A percentile compares a stretch with the other conserved stretches of the same genome.
phyloP scores from a whole-genome alignment of 2,888 invertebrate species.

The Lysandra coridon region DNA sequence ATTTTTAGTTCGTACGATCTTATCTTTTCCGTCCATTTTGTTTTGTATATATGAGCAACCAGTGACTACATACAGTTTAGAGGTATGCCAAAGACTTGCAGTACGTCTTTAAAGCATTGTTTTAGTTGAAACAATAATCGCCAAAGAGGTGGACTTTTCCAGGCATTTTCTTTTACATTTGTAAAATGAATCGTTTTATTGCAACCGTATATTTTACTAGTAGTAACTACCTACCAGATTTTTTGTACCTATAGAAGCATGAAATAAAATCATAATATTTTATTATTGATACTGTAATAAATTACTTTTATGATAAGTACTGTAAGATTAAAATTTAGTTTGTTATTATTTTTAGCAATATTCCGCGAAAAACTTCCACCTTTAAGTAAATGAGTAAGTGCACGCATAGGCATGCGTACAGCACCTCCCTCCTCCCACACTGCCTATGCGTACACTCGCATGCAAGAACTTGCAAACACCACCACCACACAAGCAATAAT shows the following conservation, averaged over 20 bases:
- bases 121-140: constrained; percentile 60
- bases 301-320: too few species aligned
- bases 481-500: too few species aligned
- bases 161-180: constrained; percentile 38
- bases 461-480: too few species aligned
- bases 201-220: background rate
- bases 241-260: background rate
- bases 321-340: too few species aligned
- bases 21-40: constrained; percentile 77
- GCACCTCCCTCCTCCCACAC: too few species aligned
- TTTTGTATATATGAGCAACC: constrained; percentile 48
- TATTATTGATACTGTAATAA: too few species aligned
- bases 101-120: constrained; percentile 52
- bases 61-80: constrained; percentile 73
- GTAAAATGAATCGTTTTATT: background rate
- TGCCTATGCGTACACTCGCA: too few species aligned
- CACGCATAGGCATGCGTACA: too few species aligned
- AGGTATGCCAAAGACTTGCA: constrained; percentile 74
- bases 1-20: constrained; percentile 53
- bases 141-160: constrained; percentile 65
- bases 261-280: too few species aligned
- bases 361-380: too few species aligned
- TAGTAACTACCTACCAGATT: background rate
- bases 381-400: too few species aligned
- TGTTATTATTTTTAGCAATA: too few species aligned